Evolutionary conservation across 2,888 invertebrate genomes (phyloP).

Genomic region (Hypomecis atomaria): DNA sequence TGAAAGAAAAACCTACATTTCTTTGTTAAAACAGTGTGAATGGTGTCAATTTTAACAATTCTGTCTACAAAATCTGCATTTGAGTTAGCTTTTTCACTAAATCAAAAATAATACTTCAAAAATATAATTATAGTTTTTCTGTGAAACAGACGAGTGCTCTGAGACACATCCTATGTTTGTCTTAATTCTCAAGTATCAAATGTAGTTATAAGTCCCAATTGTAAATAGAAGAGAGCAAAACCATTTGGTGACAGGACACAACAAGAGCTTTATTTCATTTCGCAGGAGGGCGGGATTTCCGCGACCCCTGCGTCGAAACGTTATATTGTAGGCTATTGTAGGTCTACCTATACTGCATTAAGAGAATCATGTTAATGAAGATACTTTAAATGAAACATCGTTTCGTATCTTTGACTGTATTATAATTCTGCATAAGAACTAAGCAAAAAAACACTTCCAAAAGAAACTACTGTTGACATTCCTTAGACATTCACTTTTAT

Average conservation of each 20-base stretch:
- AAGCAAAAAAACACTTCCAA: too few species aligned
- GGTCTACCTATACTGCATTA: slow-evolving; percentile 59
- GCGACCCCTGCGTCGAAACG: slow-evolving; percentile 57
- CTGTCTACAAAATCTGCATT: too few species aligned
- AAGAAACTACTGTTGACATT: too few species aligned
- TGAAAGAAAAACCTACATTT: slow-evolving; percentile 31
- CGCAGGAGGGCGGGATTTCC: slow-evolving; percentile 65
- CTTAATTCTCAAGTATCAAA: slow-evolving; percentile 45
- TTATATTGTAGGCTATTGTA: slow-evolving; percentile 60
- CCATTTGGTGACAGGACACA: slow-evolving; percentile 66
- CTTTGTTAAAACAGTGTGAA: slow-evolving; percentile 12
- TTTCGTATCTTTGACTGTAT: background rate
- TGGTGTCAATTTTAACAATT: too few species aligned
- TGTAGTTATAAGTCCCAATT: slow-evolving; percentile 52
- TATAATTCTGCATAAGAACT: too few species aligned
- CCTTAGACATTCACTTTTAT: too few species aligned
- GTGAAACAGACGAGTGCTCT: too few species aligned
- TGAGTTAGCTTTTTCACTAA: too few species aligned
- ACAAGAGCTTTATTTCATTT: slow-evolving; percentile 77
- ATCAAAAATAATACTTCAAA: too few species aligned
- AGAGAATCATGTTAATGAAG: slow-evolving; percentile 63
- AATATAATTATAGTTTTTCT: too few species aligned
- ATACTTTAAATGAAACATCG: slow-evolving; percentile 39
- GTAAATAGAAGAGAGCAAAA: slow-evolving; percentile 61
- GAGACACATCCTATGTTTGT: too few species aligned